Evolutionary conservation across 2,113 vertebrate species (phyloP).

Genomic region (Sardina pilchardus): DNA sequence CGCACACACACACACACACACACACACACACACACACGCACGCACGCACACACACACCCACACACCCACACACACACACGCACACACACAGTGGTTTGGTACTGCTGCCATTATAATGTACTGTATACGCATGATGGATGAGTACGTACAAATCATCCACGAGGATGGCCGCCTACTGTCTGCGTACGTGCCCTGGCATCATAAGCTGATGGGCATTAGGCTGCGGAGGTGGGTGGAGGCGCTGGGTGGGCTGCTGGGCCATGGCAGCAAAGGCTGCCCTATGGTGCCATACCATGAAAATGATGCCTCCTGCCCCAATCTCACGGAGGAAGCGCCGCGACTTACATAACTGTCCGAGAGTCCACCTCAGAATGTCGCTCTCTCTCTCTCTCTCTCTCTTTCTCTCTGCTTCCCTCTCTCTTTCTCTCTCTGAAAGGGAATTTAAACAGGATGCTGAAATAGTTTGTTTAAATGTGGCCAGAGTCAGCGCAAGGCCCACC

Average conservation of each 20-base stretch:
- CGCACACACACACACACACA: too few species aligned
- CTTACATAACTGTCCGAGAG: slow-evolving; percentile 61
- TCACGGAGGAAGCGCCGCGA: neutral
- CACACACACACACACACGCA: too few species aligned
- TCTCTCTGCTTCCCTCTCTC: slow-evolving; percentile 25
- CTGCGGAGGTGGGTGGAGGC: neutral
- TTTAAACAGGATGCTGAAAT: slow-evolving; percentile 86
- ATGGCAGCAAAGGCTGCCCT: neutral
- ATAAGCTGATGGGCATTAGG: neutral
- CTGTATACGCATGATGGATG: neutral
- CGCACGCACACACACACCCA: too few species aligned
- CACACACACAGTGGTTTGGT: too few species aligned
- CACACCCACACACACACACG: too few species aligned
- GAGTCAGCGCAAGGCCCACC: slow-evolving; percentile 78
- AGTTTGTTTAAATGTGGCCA: slow-evolving; percentile 87
- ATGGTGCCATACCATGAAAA: slow-evolving; percentile 13
- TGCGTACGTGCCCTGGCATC: neutral
- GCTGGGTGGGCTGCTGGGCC: neutral
- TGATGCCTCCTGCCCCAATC: neutral
- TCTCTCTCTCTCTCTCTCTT: neutral
- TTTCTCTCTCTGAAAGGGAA: slow-evolving; percentile 58
- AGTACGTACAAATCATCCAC: neutral
- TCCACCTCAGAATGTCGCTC: slow-evolving; percentile 43
- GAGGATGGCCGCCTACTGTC: neutral
- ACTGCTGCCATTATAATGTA: too few species aligned